Evolutionary conservation across 2,113 vertebrate genomes (phyloP), one percentile per base, ranked within the genome.

Genomic region (Spea bombifrons): DNA sequence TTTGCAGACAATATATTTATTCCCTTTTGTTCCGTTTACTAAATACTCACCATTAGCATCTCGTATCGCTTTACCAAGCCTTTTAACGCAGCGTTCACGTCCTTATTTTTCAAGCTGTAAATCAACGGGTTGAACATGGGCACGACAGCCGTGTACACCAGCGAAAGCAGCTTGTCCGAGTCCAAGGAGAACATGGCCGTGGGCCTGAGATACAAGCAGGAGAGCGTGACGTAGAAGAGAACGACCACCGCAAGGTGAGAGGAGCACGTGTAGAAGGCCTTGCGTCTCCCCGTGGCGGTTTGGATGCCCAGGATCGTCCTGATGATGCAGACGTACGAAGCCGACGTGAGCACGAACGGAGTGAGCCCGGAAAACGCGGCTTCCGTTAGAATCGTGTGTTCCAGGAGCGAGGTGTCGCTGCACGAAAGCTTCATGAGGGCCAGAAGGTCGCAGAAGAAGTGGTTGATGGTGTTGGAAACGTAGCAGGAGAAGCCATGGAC

Each of bases 71-170:
- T 59, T 59, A 59, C 2, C 8, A 59, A 9, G 15, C 67, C 13
- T 50, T 16, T 50, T 47, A 70, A 8, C 8, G 67, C 67, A 16
- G 43, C n/a, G 13, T 46, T 85, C 3, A 83, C 64, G 3, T 85
- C 80, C 52, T 83, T 84, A 47, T 83, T 86, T 4, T 55, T 17
- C 13, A 86, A 45, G 8, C 81, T 83, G 1, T 85, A 86, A 53
- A 86, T 84, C 16, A 86, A 8, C 3, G 75, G 75, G 8, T 77
- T 77, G 13, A 77, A 63, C 67, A 77, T n/a, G 16, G 76, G 76
- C 9, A 67, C 69, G 63, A 78, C 46, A 2, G 68, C 46, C 3
- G 55, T 78, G 53, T 73, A 73, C 17, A 80, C 53, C 44, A 80
- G 63, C 5, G 71, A 67, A 43, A 67, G 3, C 4, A 80, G 2